phyloP scores from a whole-genome alignment of 1,140 invertebrate genomes.

The Scaptomyza graminum region DNA sequence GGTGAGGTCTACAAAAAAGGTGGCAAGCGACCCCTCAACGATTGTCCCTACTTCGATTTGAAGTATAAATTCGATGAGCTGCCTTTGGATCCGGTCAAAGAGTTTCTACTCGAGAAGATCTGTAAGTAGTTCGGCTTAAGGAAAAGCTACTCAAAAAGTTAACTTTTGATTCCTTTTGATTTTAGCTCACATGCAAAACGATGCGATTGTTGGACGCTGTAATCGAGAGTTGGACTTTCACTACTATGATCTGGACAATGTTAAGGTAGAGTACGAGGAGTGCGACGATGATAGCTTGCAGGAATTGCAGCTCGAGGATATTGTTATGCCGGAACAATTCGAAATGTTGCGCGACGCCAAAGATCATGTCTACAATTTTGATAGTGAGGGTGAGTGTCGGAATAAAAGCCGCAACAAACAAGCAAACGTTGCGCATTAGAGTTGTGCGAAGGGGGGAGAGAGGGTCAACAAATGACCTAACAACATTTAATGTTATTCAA shows the following conservation, averaged over 20 bases:
- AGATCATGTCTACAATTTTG: constrained; percentile 63
- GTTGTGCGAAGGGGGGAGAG: background rate
- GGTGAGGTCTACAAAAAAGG: constrained; percentile 36
- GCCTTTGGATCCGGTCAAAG: constrained; percentile 75
- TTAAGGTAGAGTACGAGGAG: constrained; percentile 50
- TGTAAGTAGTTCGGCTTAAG: constrained; percentile 45
- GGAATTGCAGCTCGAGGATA: constrained; percentile 59
- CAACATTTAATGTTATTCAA: constrained; percentile 72
- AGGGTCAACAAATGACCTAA: constrained; percentile 62
- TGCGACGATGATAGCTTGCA: constrained; percentile 63
- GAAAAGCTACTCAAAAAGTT: background rate
- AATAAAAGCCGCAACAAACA: constrained; percentile 33
- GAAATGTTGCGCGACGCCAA: constrained; percentile 67
- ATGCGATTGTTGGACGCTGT: constrained; percentile 67
- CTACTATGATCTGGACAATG: constrained; percentile 54
- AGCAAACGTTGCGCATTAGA: constrained; percentile 59
- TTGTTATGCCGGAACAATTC: constrained; percentile 74
- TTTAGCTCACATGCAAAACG: constrained; percentile 74
- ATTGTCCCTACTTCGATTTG: constrained; percentile 75
- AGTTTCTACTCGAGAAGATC: constrained; percentile 74
- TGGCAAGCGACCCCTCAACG: constrained; percentile 65
- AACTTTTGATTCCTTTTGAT: background rate
- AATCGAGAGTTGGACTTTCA: constrained; percentile 76
- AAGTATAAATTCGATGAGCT: constrained; percentile 73
- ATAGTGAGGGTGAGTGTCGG: constrained; percentile 55